Evolutionary conservation across 1,140 invertebrate species (phyloP).

Genomic region (Hestina assimilis): DNA sequence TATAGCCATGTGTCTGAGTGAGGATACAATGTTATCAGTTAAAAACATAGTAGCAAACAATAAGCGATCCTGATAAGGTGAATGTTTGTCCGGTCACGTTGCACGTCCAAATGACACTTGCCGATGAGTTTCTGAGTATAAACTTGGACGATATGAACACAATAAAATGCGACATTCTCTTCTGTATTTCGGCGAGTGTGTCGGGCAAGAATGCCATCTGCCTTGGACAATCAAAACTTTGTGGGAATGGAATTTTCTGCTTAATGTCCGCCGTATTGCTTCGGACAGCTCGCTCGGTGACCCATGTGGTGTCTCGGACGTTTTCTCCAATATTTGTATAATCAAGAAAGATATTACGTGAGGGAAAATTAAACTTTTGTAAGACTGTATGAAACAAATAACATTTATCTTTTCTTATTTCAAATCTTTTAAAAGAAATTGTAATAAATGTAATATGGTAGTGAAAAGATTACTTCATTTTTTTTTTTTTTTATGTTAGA

Average conservation of each 20-base stretch:
- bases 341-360: background rate
- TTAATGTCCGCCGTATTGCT: conserved; percentile 60
- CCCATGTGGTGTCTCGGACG: conserved; percentile 27
- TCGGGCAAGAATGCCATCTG: conserved; percentile 69
- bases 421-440: no score
- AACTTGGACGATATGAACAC: conserved; percentile 64
- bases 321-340: conserved; percentile 13
- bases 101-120: conserved; percentile 48
- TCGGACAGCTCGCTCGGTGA: conserved; percentile 41
- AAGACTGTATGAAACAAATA: background rate
- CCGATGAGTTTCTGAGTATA: conserved; percentile 53
- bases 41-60: conserved; percentile 6
- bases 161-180: conserved; percentile 61
- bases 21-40: conserved; percentile 1
- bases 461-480: no score
- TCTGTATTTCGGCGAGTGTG: conserved; percentile 58
- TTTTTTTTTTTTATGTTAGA: no score
- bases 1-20: background rate
- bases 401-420: no score
- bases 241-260: conserved; percentile 68
- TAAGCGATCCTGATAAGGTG: conserved; percentile 8
- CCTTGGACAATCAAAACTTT: conserved; percentile 73
- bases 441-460: no score
- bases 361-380: background rate
- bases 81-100: conserved; percentile 26